Conservation (phyloP, 2,797 vertebrate genomes). For the Microhierax caerulescens region DNA sequence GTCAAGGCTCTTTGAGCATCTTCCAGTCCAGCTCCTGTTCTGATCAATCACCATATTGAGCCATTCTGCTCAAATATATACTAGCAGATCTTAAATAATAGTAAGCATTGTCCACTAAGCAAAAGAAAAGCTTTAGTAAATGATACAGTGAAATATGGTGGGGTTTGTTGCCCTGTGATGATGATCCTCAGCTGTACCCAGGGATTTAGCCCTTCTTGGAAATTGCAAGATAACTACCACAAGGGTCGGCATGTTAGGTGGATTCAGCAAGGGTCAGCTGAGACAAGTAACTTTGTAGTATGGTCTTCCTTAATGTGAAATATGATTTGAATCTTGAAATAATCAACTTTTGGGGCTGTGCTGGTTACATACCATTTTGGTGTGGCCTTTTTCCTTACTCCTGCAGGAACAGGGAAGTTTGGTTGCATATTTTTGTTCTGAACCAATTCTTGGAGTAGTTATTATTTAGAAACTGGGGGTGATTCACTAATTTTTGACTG, state of each 20-base stretch:
- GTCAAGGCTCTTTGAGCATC: slow-evolving; percentile 40
- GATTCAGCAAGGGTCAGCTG: neutral
- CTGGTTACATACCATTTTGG: rapidly evolving
- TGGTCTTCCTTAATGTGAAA: neutral
- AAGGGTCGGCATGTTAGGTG: neutral
- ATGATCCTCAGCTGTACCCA: neutral
- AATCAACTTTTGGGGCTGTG: neutral
- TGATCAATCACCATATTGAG: neutral
- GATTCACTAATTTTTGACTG: neutral
- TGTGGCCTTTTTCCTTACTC: neutral
- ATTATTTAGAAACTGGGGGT: neutral
- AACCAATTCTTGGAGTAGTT: neutral
- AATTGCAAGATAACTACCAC: neutral
- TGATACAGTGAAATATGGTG: neutral
- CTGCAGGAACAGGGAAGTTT: neutral
- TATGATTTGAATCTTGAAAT: neutral
- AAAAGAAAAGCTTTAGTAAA: neutral
- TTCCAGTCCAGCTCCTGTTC: neutral
- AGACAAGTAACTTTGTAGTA: neutral
- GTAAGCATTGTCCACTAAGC: neutral
- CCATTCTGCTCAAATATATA: neutral
- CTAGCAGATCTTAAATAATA: neutral
- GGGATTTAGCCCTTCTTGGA: neutral
- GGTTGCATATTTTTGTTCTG: neutral
- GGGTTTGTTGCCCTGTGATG: neutral